A percentile compares a stretch with the other conserved stretches of the same genome.
Conservation (phyloP, 2,888 invertebrate genomes). For the Mythimna lalbum region DNA sequence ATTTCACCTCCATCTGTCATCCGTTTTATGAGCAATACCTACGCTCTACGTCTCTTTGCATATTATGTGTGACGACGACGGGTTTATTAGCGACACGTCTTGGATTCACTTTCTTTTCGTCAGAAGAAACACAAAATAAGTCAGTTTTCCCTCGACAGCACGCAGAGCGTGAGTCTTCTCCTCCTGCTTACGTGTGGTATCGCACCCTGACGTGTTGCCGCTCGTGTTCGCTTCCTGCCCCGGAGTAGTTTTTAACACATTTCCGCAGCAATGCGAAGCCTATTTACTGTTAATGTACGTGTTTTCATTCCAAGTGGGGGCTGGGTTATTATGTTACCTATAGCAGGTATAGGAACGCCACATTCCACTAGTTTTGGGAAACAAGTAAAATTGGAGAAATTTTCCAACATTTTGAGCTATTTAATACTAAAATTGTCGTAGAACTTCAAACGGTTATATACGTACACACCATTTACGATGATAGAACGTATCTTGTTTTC, state of each 20-base stretch:
- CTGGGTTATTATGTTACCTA: constrained; percentile 25
- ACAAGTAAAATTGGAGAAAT: not conserved
- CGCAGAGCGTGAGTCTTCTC: constrained; percentile 15
- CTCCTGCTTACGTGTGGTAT: not conserved
- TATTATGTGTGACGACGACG: not conserved
- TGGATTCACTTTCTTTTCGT: not conserved
- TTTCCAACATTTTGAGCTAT: not conserved
- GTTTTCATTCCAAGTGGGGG: constrained; percentile 44
- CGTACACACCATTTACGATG: not conserved
- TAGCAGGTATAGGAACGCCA: not conserved
- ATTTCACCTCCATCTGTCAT: not conserved
- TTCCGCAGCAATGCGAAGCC: constrained; percentile 57
- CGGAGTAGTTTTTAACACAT: constrained; percentile 64
- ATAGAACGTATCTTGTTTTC: too few species aligned
- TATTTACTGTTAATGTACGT: constrained; percentile 55
- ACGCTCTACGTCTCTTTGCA: not conserved
- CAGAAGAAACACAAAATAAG: not conserved
- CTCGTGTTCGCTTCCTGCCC: constrained; percentile 56
- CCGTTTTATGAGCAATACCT: not conserved
- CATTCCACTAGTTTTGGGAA: not conserved
- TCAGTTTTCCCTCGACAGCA: not conserved
- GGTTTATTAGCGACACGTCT: not conserved
- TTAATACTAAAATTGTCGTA: not conserved
- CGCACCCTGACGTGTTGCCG: constrained; percentile 21
- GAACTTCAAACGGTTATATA: not conserved